Conservation (phyloP, 2,888 invertebrate genomes). For the Parnassius glacialis region DNA sequence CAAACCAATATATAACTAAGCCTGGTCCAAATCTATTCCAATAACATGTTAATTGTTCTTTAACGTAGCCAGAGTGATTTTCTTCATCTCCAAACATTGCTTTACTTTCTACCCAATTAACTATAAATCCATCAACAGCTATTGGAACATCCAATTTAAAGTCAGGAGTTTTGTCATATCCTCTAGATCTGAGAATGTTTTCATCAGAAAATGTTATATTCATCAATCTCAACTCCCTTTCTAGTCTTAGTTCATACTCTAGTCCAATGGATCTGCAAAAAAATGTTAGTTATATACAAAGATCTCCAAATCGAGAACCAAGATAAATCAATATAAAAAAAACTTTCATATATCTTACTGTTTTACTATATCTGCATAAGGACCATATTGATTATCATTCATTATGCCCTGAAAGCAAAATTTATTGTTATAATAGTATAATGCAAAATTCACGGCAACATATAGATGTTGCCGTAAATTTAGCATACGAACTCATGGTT, state of each 20-base stretch:
- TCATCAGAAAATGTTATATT: slow-evolving; percentile 84
- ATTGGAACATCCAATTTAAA: slow-evolving; percentile 94
- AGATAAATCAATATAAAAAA: slow-evolving; percentile 1
- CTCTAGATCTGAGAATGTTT: slow-evolving; percentile 87
- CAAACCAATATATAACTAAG: slow-evolving; percentile 97
- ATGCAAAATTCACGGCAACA: too few relatives aligned
- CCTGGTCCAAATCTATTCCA: slow-evolving; percentile 97
- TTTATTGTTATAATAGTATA: not conserved
- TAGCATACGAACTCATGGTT: too few relatives aligned
- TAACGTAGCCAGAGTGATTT: slow-evolving; percentile 89
- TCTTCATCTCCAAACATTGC: slow-evolving; percentile 95
- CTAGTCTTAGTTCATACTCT: slow-evolving; percentile 90
- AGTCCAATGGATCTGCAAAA: slow-evolving; percentile 86
- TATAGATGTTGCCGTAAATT: not conserved
- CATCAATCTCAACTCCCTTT: slow-evolving; percentile 78
- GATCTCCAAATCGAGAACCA: not conserved
- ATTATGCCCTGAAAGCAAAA: slow-evolving; percentile 84
- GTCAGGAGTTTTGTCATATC: slow-evolving; percentile 98
- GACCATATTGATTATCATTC: slow-evolving; percentile 92
- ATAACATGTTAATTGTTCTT: slow-evolving; percentile 93
- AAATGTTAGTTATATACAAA: not conserved
- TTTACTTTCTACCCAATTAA: slow-evolving; percentile 98
- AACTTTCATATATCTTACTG: slow-evolving; percentile 76
- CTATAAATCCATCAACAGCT: slow-evolving; percentile 89
- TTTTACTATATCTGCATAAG: slow-evolving; percentile 88